These are phyloP conservation scores for Nesidiocoris tenuis DNA, from an alignment of 2,888 invertebrate species.

Conservation along the genomic window DNA sequence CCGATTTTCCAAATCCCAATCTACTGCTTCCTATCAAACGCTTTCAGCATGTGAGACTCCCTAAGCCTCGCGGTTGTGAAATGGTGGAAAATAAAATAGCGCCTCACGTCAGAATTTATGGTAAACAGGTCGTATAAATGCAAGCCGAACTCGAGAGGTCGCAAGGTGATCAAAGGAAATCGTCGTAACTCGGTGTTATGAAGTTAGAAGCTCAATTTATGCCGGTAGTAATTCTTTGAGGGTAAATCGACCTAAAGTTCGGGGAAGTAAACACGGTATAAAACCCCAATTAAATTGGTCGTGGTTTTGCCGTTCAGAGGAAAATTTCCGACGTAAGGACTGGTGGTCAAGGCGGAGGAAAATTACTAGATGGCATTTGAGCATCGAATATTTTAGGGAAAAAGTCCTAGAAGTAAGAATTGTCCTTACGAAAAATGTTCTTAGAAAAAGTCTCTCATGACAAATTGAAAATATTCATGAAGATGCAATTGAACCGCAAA, in stretches of 20 bases:
- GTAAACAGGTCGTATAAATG: conserved; percentile 43
- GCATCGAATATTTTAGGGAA: too few relatives aligned
- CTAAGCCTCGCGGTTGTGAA: neutral
- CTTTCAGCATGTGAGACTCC: neutral
- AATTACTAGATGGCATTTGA: too few relatives aligned
- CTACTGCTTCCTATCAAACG: neutral
- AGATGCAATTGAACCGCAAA: too few relatives aligned
- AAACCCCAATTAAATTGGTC: neutral
- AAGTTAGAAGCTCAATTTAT: conserved; percentile 39
- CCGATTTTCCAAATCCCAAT: neutral
- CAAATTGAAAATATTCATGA: too few relatives aligned
- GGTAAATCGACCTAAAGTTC: neutral
- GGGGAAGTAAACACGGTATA: neutral
- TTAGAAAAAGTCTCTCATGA: too few relatives aligned
- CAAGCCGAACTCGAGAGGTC: conserved; percentile 33
- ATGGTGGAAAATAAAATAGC: conserved; percentile 27
- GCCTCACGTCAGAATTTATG: conserved; percentile 34
- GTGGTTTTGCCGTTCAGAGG: neutral
- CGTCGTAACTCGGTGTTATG: conserved; percentile 42
- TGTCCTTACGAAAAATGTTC: too few relatives aligned
- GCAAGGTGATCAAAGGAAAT: conserved; percentile 38
- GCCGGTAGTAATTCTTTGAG: neutral
- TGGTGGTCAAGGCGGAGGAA: too few relatives aligned
- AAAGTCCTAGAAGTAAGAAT: too few relatives aligned
- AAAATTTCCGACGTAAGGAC: too few relatives aligned